Percentiles rank a stretch among this genome's conserved stretches.
phyloP scores from a whole-genome alignment of 2,113 vertebrate genomes.

The Monarcha castaneiventris region DNA sequence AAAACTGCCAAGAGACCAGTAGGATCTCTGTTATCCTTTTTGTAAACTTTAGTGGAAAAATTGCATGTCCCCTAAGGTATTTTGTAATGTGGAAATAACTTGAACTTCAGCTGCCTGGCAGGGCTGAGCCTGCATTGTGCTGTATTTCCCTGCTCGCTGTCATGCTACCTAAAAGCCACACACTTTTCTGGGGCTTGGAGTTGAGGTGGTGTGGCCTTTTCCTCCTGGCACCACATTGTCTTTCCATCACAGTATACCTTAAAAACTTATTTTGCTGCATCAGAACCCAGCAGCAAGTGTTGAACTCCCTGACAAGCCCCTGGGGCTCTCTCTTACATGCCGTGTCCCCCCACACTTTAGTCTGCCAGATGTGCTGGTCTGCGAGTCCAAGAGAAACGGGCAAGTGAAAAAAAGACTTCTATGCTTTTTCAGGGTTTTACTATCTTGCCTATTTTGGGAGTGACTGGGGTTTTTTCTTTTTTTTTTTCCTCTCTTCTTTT shows the following conservation, averaged over 20 bases:
- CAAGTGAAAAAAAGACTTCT: not conserved
- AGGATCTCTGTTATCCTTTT: not conserved
- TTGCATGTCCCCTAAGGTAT: not conserved
- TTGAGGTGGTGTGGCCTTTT: not conserved
- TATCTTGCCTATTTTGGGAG: not conserved
- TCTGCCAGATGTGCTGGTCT: not conserved
- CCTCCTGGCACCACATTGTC: not conserved
- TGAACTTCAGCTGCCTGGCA: not conserved
- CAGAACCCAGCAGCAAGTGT: not conserved
- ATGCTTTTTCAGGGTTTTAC: not conserved
- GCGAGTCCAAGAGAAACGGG: not conserved
- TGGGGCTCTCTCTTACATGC: not conserved
- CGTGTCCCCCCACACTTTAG: not conserved
- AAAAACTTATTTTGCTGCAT: not conserved
- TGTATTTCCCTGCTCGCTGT: fast-evolving
- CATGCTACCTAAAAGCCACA: not conserved
- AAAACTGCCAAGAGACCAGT: not conserved
- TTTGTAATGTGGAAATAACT: conserved; percentile 21
- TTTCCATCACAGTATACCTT: not conserved
- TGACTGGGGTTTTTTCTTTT: not conserved
- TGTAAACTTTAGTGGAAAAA: conserved; percentile 4
- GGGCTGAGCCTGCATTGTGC: not conserved
- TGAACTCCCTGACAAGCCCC: not conserved
- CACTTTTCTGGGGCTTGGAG: not conserved
- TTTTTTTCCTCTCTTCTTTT: no score